These are phyloP conservation scores for Schrankia costaestrigalis DNA, from an alignment of 2,888 invertebrate species.

Conservation along the genomic window DNA sequence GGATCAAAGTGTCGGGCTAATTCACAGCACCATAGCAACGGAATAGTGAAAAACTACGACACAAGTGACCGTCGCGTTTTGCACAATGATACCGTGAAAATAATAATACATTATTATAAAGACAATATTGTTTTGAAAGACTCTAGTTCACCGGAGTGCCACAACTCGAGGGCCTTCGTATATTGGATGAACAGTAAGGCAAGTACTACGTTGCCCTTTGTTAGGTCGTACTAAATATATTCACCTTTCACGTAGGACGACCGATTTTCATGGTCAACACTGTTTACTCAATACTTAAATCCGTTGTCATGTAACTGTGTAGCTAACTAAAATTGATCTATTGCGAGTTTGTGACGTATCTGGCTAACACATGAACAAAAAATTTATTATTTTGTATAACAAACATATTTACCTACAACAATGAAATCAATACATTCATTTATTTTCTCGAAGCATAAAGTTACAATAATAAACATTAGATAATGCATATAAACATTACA, in stretches of 20 bases:
- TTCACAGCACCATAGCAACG: constrained; percentile 60
- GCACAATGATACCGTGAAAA: constrained; percentile 66
- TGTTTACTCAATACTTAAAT: constrained; percentile 44
- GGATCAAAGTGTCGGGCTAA: constrained; percentile 49
- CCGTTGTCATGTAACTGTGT: constrained; percentile 21
- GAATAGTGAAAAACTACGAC: constrained; percentile 66
- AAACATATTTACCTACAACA: too few species aligned
- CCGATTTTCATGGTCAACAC: constrained; percentile 51
- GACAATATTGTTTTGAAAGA: constrained; percentile 44
- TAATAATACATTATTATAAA: constrained; percentile 43
- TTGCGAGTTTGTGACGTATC: too few species aligned
- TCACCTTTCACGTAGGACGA: constrained; percentile 44
- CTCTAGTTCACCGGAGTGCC: constrained; percentile 58
- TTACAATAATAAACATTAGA: too few species aligned
- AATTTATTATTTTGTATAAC: too few species aligned
- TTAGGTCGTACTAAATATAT: constrained; percentile 45
- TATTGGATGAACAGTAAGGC: constrained; percentile 79
- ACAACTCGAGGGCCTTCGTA: constrained; percentile 61
- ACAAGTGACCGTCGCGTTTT: constrained; percentile 62
- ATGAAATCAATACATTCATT: too few species aligned
- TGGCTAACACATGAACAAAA: too few species aligned
- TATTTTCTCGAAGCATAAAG: too few species aligned
- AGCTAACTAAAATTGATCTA: too few species aligned
- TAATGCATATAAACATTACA: too few species aligned
- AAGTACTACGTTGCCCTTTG: constrained; percentile 63